These are phyloP conservation scores for Nycticorax nycticorax DNA, from an alignment of 2,113 vertebrate species.

Conservation along the genomic window DNA sequence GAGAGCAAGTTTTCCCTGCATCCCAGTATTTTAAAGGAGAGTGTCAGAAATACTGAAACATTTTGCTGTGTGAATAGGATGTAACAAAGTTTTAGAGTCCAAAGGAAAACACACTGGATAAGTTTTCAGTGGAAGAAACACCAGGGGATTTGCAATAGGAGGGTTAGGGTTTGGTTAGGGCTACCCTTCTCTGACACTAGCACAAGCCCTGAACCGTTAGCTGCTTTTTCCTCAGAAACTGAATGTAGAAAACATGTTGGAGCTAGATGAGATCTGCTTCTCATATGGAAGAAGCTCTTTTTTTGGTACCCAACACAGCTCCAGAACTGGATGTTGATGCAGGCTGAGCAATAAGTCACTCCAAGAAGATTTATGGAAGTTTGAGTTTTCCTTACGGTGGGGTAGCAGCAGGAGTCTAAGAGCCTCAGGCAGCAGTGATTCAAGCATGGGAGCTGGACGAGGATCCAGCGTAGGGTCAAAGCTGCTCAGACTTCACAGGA, in stretches of 20 bases:
- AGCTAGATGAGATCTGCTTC: neutral
- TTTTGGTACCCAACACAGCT: neutral
- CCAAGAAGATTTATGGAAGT: slow-evolving; percentile 35
- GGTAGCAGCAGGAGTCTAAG: slow-evolving; percentile 41
- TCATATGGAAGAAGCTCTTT: neutral
- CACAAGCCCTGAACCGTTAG: neutral
- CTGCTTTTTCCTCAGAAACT: slow-evolving; percentile 2
- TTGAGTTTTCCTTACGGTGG: slow-evolving; percentile 39
- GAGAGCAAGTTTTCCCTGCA: neutral
- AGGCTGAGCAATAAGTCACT: slow-evolving; percentile 1
- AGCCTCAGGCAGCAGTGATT: slow-evolving; percentile 63
- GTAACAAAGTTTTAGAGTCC: neutral
- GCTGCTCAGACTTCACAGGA: slow-evolving; percentile 58
- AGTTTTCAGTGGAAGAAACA: neutral
- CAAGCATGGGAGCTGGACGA: slow-evolving; percentile 41
- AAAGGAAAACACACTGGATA: neutral
- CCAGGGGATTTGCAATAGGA: neutral
- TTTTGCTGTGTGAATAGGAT: neutral
- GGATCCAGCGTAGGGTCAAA: slow-evolving; percentile 50
- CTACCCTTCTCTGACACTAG: neutral
- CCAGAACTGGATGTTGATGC: neutral
- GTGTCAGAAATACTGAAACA: neutral
- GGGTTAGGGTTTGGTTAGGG: neutral
- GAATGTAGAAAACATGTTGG: neutral
- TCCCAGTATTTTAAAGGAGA: neutral